phyloP scores from a whole-genome alignment of 2,113 vertebrate species.

The Equus przewalskii region DNA sequence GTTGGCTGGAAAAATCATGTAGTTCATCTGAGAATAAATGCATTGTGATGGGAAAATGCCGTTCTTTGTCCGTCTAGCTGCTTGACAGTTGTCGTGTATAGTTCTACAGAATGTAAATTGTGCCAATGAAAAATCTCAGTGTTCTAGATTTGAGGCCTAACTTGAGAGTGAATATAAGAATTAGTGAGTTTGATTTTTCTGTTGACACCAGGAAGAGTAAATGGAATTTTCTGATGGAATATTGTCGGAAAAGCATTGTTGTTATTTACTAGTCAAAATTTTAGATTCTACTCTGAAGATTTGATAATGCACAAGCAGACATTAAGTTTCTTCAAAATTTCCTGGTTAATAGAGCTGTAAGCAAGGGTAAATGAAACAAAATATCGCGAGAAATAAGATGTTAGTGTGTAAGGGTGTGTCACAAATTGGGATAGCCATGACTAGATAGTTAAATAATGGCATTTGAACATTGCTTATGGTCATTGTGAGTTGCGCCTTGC shows the following conservation, averaged over 20 bases:
- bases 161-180: neutral
- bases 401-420: neutral
- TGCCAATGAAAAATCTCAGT: neutral
- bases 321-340: neutral
- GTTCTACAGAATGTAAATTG: neutral
- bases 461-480: neutral
- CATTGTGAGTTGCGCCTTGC: neutral
- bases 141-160: neutral
- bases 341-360: neutral
- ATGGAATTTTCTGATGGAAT: neutral
- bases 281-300: conserved; percentile 16
- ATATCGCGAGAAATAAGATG: neutral
- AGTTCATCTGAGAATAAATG: conserved; percentile 44
- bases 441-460: neutral
- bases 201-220: neutral
- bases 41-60: neutral
- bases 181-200: neutral
- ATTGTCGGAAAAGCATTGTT: conserved; percentile 5
- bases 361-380: neutral
- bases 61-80: neutral
- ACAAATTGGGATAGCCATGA: neutral
- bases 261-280: neutral
- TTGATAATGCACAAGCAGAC: neutral
- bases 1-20: conserved; percentile 37
- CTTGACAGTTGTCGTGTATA: neutral